Conservation (phyloP, 2,888 invertebrate species). For the Polydrusus pterygomalis region DNA sequence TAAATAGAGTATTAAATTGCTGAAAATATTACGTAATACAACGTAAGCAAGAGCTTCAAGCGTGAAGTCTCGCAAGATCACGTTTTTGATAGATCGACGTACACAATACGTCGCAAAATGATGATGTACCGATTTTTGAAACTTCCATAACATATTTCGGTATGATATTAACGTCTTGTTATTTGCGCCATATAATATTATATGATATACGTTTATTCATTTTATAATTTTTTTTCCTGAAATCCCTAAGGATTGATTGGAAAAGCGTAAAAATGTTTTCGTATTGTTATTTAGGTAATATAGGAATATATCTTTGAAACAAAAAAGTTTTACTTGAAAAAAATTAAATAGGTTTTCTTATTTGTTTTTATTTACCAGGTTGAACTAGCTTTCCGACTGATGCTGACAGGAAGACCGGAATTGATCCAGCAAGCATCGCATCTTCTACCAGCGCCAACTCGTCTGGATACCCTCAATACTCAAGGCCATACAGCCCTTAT, state of each 20-base stretch:
- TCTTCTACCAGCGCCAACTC: conserved; percentile 81
- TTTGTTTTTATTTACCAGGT: conserved; percentile 64
- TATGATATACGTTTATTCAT: background rate
- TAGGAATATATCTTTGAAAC: no score
- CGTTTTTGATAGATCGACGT: background rate
- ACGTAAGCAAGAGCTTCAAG: background rate
- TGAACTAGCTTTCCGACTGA: conserved; percentile 86
- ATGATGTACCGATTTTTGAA: background rate
- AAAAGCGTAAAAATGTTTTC: no score
- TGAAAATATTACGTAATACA: background rate
- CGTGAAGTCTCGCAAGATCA: background rate
- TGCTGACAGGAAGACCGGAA: conserved; percentile 87
- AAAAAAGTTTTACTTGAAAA: no score
- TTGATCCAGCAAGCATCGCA: conserved; percentile 85
- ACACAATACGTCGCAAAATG: background rate
- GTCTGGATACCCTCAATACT: conserved; percentile 85
- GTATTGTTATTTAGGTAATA: no score
- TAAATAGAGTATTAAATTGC: background rate
- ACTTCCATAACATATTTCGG: background rate
- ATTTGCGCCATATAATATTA: background rate
- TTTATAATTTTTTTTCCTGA: no score
- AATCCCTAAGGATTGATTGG: no score
- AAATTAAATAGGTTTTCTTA: no score
- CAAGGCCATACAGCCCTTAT: conserved; percentile 88
- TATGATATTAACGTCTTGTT: background rate